A percentile compares a stretch with the other conserved stretches of the same genome.
phyloP scores from a whole-genome alignment of 2,113 vertebrate species.

The Mixornis gularis region DNA sequence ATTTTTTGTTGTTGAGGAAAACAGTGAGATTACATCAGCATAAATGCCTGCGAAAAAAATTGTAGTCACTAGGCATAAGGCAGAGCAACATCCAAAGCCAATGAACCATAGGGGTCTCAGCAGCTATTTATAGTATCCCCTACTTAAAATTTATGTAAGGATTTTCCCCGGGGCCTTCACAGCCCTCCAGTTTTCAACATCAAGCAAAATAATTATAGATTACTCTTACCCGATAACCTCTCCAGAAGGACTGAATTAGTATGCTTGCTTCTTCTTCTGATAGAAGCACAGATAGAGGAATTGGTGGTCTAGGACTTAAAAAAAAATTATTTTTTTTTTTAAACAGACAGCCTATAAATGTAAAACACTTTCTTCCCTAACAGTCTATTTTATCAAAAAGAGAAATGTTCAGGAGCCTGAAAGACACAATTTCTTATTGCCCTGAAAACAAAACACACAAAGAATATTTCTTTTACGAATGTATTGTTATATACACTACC shows the following conservation, averaged over 20 bases:
- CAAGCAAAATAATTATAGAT: constrained; percentile 22
- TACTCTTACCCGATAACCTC: constrained; percentile 85
- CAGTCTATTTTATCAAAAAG: background rate
- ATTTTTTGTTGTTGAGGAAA: background rate
- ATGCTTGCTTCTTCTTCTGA: constrained; percentile 78
- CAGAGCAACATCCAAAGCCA: constrained; percentile 38
- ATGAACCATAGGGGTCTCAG: constrained; percentile 37
- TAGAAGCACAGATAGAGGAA: constrained; percentile 79
- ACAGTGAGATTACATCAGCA: background rate
- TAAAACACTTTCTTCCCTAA: background rate
- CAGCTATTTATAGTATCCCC: constrained; percentile 30
- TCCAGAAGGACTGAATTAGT: constrained; percentile 89
- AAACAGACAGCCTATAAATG: background rate
- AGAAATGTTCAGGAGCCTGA: background rate
- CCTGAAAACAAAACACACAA: background rate
- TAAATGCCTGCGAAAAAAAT: constrained; percentile 12
- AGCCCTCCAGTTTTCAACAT: constrained; percentile 34
- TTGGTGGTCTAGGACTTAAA: constrained; percentile 79
- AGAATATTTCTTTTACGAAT: background rate
- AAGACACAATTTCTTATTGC: background rate
- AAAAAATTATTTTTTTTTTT: background rate
- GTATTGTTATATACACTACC: background rate
- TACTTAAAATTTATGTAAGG: constrained; percentile 49
- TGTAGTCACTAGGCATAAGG: constrained; percentile 20
- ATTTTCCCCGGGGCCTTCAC: constrained; percentile 30